Evolutionary conservation across 2,113 vertebrate species (phyloP), one percentile per base, ranked within the genome.

Genomic region (Tiliqua scincoides): DNA sequence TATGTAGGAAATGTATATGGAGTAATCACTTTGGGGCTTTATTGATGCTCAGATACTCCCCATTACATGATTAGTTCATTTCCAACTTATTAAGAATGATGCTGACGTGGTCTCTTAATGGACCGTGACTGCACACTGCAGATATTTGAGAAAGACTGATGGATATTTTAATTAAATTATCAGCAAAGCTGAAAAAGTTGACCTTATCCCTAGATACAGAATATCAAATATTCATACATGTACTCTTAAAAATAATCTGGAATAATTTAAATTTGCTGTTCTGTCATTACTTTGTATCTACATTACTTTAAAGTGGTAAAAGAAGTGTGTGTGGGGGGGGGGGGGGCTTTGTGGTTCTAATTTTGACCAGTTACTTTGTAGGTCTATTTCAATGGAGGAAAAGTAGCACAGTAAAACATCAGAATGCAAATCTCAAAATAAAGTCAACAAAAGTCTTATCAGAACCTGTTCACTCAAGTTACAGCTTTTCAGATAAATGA

Each of bases 1-100:
- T 96, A 93, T 96, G 94, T 96, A 92, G 91, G 93, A 90, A 94
- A 88, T 95, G 30, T n/a, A 91, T 89, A 86, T 87, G 84, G 82
- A 86, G 87, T 88, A 89, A 91, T 92, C 81, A 89, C 82, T 91
- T 63, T 89, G 79, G 95, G 74, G 6, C 48, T 90, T 93, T 89
- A 87, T 2, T 93, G 85, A 86, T 92, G 91, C 91, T 92, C 82
- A 93, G 93, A 91, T 93, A 92, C 43, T 88, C 40, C 35, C 89
- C 85, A 89, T 85, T 88, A 86, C 71, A 90, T 94, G 54, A 88
- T 91, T 87, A 91, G 92, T 94, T 82, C 75, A 91, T 93, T 95
- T 94, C 67, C 43, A 90, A 93, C 92, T 86, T 91, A 35, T 93
- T 92, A 82, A 67, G 76, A 95, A 91, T 43, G 89, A 70, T 90